Conservation (phyloP, 2,797 vertebrate genomes). For the Xenentodon cancila region DNA sequence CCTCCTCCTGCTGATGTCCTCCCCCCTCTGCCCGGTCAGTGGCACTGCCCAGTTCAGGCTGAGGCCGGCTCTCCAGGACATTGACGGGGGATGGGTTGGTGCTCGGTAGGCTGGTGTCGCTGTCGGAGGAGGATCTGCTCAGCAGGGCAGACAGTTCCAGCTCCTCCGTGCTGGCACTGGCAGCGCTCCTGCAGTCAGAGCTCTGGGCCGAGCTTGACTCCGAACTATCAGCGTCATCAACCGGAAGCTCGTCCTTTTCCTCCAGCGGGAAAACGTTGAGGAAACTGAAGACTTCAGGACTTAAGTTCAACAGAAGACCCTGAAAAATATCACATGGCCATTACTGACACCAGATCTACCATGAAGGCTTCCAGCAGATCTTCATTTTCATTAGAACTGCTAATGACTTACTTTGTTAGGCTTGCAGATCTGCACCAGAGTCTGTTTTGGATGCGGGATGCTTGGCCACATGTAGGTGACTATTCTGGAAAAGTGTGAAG, state of each 20-base stretch:
- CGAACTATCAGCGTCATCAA: neutral
- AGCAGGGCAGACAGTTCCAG: constrained; percentile 55
- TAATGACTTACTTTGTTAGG: constrained; percentile 64
- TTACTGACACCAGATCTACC: neutral
- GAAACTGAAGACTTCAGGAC: constrained; percentile 74
- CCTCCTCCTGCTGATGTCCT: constrained; percentile 62
- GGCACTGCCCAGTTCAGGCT: neutral
- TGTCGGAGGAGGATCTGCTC: constrained; percentile 48
- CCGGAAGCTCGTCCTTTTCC: neutral
- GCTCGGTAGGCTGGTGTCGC: constrained; percentile 25
- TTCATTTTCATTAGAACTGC: neutral
- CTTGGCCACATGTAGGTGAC: constrained; percentile 72
- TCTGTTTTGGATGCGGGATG: constrained; percentile 79
- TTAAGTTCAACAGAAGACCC: constrained; percentile 71
- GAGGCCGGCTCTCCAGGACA: neutral
- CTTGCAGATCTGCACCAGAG: constrained; percentile 74
- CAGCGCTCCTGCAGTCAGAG: constrained; percentile 38
- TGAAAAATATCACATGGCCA: constrained; percentile 24
- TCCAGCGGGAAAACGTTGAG: constrained; percentile 59
- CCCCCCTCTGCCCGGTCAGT: constrained; percentile 1
- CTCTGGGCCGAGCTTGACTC: constrained; percentile 39
- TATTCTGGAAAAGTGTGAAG: constrained; percentile 74
- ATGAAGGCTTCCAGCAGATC: no score
- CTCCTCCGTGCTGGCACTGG: constrained; percentile 55
- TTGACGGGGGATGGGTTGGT: constrained; percentile 4